Percentiles rank a stretch among this genome's conserved stretches.
These are phyloP conservation scores for Conops quadrifasciatus DNA, from an alignment of 2,888 invertebrate species.

Conservation along the genomic window DNA sequence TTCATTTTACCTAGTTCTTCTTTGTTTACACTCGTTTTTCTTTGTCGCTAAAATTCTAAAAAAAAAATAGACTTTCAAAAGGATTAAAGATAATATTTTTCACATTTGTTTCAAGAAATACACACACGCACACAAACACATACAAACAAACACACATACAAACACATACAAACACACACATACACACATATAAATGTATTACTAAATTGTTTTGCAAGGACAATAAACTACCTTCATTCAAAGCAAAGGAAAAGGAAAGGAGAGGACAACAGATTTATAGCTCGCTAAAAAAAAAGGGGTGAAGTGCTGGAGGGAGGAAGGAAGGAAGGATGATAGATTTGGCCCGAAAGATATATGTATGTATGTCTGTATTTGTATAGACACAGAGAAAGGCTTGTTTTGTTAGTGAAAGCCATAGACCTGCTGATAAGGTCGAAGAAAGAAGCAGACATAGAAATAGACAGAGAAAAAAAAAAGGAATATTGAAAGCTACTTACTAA, in stretches of 20 bases:
- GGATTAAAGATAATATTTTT: conserved; percentile 55
- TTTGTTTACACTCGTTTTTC: neutral
- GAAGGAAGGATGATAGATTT: too few species aligned
- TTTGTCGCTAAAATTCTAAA: conserved; percentile 49
- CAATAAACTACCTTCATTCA: neutral
- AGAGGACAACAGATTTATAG: neutral
- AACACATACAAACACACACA: neutral
- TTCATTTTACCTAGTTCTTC: neutral
- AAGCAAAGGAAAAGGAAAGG: neutral
- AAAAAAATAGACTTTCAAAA: conserved; percentile 59
- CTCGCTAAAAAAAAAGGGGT: neutral
- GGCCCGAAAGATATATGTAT: too few species aligned
- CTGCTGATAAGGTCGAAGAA: too few species aligned
- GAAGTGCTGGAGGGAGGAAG: neutral
- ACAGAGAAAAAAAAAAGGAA: too few species aligned
- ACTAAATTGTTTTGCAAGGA: neutral
- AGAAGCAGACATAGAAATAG: too few species aligned
- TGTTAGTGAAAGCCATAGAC: too few species aligned
- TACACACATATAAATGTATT: neutral
- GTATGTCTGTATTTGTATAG: too few species aligned
- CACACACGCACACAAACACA: neutral
- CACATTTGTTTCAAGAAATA: conserved; percentile 47
- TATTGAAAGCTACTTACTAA: too few species aligned
- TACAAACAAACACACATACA: neutral
- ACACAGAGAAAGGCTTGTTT: too few species aligned